These are phyloP conservation scores for Piscicola geometra DNA, from an alignment of 2,888 invertebrate genomes.

Conservation along the genomic window DNA sequence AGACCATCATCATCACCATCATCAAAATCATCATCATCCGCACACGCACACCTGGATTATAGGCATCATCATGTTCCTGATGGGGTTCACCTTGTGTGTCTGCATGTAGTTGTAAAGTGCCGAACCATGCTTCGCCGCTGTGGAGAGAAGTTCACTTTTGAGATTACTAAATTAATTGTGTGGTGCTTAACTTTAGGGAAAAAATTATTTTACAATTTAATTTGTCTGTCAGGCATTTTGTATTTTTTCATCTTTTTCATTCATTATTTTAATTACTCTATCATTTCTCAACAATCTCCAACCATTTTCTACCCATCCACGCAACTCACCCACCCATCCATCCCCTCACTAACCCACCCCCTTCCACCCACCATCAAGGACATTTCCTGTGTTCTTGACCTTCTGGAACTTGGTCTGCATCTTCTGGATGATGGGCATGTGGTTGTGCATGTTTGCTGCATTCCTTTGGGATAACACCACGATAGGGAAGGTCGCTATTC, in stretches of 20 bases:
- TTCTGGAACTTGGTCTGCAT: conserved; percentile 79
- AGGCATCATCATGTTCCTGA: conserved; percentile 67
- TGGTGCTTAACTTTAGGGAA: background rate
- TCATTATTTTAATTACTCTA: no score
- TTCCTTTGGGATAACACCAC: conserved; percentile 76
- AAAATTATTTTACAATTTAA: no score
- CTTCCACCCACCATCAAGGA: conserved; percentile 63
- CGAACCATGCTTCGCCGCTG: conserved; percentile 68
- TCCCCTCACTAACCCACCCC: no score
- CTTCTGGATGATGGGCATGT: conserved; percentile 76
- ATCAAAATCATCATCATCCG: no score
- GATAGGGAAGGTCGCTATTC: conserved; percentile 75
- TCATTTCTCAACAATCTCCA: no score
- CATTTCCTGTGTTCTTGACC: conserved; percentile 79
- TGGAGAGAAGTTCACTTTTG: background rate
- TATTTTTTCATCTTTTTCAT: no score
- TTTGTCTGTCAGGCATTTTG: no score
- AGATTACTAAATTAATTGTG: no score
- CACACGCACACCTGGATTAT: conserved; percentile 54
- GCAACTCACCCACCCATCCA: background rate
- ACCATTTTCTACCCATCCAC: no score
- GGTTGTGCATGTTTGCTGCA: conserved; percentile 73
- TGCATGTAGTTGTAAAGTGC: conserved; percentile 79
- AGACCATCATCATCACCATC: no score
- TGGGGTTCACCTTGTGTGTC: conserved; percentile 72